phyloP scores from a whole-genome alignment of 2,797 vertebrate genomes.

The Limnodromus scolopaceus region DNA sequence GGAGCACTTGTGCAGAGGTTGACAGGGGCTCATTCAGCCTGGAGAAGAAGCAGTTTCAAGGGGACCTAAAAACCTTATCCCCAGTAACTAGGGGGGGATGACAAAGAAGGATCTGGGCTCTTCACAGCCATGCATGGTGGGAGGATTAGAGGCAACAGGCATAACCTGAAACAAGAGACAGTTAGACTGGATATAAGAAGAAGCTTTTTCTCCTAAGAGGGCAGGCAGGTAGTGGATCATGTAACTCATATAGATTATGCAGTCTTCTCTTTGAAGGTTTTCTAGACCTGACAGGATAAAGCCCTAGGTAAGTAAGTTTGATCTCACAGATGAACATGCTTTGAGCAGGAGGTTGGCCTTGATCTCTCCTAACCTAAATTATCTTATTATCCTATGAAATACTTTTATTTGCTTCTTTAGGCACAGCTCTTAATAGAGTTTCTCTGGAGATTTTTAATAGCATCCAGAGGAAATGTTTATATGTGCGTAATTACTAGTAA shows the following conservation, averaged over 20 bases:
- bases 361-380: neutral
- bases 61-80: neutral
- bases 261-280: neutral
- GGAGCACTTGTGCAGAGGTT: neutral
- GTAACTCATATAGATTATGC: fast-evolving
- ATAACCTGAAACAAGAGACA: neutral
- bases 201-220: neutral
- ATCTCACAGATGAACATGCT: neutral
- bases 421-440: neutral
- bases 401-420: neutral
- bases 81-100: neutral
- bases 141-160: neutral
- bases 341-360: neutral
- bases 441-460: slow-evolving; percentile 18
- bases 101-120: neutral
- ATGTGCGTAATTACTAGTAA: slow-evolving; percentile 2
- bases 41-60: neutral
- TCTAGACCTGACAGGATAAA: neutral
- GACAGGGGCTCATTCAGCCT: neutral
- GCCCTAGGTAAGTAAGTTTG: neutral
- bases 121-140: fast-evolving
- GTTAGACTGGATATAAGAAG: neutral
- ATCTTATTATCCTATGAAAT: neutral
- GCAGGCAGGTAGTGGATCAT: neutral
- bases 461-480: slow-evolving; percentile 36